A percentile compares a stretch with the other conserved stretches of the same genome.
Conservation (phyloP, 1,140 invertebrate genomes). For the Holcopasites calliopsidis region DNA sequence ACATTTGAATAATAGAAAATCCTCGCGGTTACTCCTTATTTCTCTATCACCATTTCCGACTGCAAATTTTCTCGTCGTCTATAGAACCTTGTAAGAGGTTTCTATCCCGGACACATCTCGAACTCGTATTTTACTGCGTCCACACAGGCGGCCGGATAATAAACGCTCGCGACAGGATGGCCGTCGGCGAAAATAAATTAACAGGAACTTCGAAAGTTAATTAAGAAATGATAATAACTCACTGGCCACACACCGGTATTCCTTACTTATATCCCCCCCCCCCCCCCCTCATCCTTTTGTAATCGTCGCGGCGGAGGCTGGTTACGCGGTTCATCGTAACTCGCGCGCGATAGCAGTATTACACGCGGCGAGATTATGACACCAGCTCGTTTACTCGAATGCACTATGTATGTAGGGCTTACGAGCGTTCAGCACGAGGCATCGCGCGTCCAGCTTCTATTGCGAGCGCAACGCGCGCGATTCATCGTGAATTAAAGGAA, state of each 20-base stretch:
- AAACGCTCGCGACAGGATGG: constrained; percentile 2
- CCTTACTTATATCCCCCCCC: neutral
- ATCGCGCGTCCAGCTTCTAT: constrained; percentile 42
- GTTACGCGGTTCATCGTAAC: constrained; percentile 10
- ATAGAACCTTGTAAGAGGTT: neutral
- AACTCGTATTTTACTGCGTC: neutral
- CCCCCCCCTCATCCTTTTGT: neutral
- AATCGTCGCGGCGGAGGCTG: constrained; percentile 5
- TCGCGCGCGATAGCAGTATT: constrained; percentile 41
- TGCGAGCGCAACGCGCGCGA: constrained; percentile 52
- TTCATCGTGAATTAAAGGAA: constrained; percentile 67
- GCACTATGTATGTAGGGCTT: no score
- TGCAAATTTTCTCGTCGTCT: no score
- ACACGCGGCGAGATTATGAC: constrained; percentile 38
- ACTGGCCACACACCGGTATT: constrained; percentile 1
- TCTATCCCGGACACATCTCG: neutral
- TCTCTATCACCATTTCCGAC: neutral
- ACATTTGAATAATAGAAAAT: constrained; percentile 6
- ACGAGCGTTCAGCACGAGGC: constrained; percentile 46
- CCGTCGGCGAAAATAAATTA: constrained; percentile 27
- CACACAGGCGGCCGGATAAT: neutral
- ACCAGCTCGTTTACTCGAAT: constrained; percentile 46
- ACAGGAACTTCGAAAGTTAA: constrained; percentile 38
- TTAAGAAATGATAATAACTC: constrained; percentile 49
- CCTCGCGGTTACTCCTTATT: no score